Evolutionary conservation across 1,140 invertebrate species (phyloP).

Genomic region (Apis dorsata): DNA sequence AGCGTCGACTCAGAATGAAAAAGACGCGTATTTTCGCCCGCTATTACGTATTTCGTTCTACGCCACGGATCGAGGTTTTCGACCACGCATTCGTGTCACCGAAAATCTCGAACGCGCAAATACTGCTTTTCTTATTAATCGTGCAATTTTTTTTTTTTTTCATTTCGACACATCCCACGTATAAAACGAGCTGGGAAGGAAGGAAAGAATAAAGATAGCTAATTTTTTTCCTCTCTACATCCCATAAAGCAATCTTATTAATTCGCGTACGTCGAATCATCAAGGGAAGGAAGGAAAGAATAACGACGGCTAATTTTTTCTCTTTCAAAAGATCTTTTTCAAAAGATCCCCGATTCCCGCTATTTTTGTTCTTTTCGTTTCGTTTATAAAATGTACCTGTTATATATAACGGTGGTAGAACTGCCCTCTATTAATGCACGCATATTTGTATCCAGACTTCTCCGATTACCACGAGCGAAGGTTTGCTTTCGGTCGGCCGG

Average conservation of each 20-base stretch:
- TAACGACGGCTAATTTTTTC: not conserved
- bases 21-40: no score
- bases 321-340: no score
- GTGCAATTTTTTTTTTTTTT: not conserved
- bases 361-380: constrained; percentile 22
- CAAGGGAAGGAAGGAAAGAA: no score
- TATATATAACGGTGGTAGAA: constrained; percentile 51
- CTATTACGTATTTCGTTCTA: not conserved
- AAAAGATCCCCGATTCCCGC: not conserved
- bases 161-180: no score
- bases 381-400: constrained; percentile 32
- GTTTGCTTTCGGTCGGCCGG: constrained; percentile 60
- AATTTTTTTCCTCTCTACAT: no score
- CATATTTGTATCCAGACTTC: constrained; percentile 77
- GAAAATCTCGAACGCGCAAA: not conserved
- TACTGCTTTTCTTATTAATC: not conserved
- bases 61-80: not conserved
- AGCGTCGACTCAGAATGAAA: no score
- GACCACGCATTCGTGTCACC: not conserved
- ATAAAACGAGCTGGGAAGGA: no score
- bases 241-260: no score
- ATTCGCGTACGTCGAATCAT: no score
- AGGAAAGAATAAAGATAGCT: no score
- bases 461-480: constrained; percentile 74
- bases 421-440: constrained; percentile 75